Conservation (phyloP, 2,797 vertebrate species). For the Myotis myotis region DNA sequence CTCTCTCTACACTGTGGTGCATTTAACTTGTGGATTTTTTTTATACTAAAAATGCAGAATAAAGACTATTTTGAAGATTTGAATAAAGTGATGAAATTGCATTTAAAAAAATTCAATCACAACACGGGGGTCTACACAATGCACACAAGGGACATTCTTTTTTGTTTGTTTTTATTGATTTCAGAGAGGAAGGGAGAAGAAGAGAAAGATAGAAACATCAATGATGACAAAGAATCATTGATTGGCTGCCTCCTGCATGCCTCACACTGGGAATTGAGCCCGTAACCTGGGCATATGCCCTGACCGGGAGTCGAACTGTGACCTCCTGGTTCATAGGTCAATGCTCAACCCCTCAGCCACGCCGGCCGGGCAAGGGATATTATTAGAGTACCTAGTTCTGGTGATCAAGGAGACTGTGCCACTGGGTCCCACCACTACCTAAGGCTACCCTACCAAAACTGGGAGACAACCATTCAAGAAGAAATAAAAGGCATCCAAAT, state of each 20-base stretch:
- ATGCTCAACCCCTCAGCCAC: too few relatives aligned
- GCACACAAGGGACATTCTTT: not conserved
- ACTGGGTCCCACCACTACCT: not conserved
- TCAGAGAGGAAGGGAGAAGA: too few relatives aligned
- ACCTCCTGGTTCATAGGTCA: too few relatives aligned
- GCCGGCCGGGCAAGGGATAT: not conserved
- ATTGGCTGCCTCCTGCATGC: too few relatives aligned
- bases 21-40: constrained; percentile 94
- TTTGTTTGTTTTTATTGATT: too few relatives aligned
- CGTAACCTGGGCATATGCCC: too few relatives aligned
- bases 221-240: too few relatives aligned
- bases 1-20: constrained; percentile 91
- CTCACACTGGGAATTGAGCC: too few relatives aligned
- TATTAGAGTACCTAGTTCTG: not conserved
- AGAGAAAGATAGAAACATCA: too few relatives aligned
- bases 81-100: constrained; percentile 82
- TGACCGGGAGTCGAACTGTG: too few relatives aligned
- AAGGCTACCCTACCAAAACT: not conserved
- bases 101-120: constrained; percentile 2
- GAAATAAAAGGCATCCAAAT: not conserved
- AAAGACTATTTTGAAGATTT: constrained; percentile 98
- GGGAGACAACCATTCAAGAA: not conserved
- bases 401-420: not conserved
- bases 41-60: constrained; percentile 99
- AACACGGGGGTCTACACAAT: not conserved